Percentiles rank a stretch among this genome's conserved stretches.
phyloP scores from a whole-genome alignment of 2,888 invertebrate species.

The Helleia helle region DNA sequence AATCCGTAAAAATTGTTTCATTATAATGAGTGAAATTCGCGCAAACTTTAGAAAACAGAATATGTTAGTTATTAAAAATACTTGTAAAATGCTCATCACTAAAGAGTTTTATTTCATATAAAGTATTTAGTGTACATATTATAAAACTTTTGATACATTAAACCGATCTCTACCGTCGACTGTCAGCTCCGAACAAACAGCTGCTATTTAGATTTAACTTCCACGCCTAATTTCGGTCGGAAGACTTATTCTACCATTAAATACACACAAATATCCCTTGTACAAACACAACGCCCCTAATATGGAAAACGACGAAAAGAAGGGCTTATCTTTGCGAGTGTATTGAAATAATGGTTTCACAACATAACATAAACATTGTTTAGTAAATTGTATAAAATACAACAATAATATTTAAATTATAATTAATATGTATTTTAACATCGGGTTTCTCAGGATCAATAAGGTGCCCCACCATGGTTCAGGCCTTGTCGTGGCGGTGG shows the following conservation, averaged over 20 bases:
- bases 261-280: conserved; percentile 67
- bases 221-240: conserved; percentile 68
- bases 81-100: too few species aligned
- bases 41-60: too few species aligned
- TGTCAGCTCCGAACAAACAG: conserved; percentile 42
- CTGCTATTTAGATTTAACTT: conserved; percentile 67
- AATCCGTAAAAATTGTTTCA: too few species aligned
- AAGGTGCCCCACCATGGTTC: too few species aligned
- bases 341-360: conserved; percentile 23
- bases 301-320: conserved; percentile 42
- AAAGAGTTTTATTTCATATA: too few species aligned
- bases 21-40: too few species aligned
- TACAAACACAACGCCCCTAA: conserved; percentile 67
- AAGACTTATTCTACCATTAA: conserved; percentile 71
- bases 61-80: too few species aligned
- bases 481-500: too few species aligned
- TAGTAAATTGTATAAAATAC: neutral
- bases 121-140: too few species aligned
- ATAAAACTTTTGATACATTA: conserved; percentile 20
- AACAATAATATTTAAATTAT: neutral
- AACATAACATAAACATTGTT: conserved; percentile 1
- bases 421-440: neutral
- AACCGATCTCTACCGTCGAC: conserved; percentile 26
- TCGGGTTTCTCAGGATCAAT: too few species aligned
- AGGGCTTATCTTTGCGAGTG: conserved; percentile 33